Evolutionary conservation across 2,113 vertebrate species (phyloP).

Genomic region (Pelmatolapia mariae): DNA sequence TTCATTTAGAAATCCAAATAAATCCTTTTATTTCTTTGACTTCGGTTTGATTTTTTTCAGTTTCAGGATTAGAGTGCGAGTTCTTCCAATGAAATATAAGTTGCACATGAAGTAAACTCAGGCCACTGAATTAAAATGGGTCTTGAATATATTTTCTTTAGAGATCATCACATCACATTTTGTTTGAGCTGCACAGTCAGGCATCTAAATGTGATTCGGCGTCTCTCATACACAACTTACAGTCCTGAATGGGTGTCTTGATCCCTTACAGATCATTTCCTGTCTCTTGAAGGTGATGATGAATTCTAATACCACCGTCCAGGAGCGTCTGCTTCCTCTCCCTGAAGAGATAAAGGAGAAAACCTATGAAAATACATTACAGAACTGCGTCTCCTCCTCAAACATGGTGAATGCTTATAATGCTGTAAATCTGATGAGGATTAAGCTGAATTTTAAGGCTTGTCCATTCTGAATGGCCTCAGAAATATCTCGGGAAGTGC

Average conservation of each 20-base stretch:
- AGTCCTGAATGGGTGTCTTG: constrained; percentile 38
- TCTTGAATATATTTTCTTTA: constrained; percentile 33
- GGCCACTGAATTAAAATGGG: constrained; percentile 26
- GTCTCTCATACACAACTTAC: constrained; percentile 39
- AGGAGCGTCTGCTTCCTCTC: neutral
- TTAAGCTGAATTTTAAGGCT: constrained; percentile 35
- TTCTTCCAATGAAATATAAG: constrained; percentile 8
- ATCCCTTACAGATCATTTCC: constrained; percentile 13
- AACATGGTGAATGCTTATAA: constrained; percentile 11
- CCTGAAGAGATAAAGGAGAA: constrained; percentile 31
- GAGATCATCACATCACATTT: constrained; percentile 10
- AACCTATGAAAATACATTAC: neutral
- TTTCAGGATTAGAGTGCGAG: neutral
- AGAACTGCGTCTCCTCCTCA: neutral
- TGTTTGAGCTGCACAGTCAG: constrained; percentile 14
- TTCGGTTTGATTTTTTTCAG: neutral
- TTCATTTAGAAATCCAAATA: constrained; percentile 5
- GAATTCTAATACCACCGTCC: constrained; percentile 19
- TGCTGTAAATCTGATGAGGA: constrained; percentile 43
- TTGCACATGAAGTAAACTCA: constrained; percentile 10
- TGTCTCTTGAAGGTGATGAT: constrained; percentile 53
- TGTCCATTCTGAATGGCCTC: constrained; percentile 29
- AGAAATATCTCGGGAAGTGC: constrained; percentile 30
- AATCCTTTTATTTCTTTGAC: neutral
- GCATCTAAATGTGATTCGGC: constrained; percentile 28